phyloP scores from a whole-genome alignment of 2,888 invertebrate genomes.

The Eueremaeus valkanovi region DNA sequence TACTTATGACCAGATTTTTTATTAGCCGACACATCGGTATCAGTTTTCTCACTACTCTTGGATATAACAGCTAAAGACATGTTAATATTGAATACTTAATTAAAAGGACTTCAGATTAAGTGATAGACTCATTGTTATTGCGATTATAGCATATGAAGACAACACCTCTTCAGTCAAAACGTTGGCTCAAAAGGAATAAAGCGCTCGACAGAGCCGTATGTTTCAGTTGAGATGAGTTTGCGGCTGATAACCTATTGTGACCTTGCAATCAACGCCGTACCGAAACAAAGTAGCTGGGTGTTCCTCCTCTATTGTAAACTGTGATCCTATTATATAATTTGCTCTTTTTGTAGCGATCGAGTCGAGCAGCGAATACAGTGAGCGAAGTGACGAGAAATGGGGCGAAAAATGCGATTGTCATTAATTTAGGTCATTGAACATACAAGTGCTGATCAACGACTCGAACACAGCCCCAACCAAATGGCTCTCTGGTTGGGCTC shows the following conservation, averaged over 20 bases:
- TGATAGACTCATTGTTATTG: conserved; percentile 5
- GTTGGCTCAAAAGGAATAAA: neutral
- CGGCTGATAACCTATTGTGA: conserved; percentile 31
- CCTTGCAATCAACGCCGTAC: conserved; percentile 26
- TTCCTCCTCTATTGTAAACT: conserved; percentile 27
- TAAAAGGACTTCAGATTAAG: neutral
- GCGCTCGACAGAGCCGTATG: conserved; percentile 9
- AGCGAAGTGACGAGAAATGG: conserved; percentile 31
- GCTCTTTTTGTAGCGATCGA: conserved; percentile 18
- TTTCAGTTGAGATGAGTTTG: conserved; percentile 16
- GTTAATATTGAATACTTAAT: neutral
- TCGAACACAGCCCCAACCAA: neutral
- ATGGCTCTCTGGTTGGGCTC: neutral
- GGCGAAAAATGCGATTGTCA: conserved; percentile 36
- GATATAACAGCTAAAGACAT: conserved; percentile 32
- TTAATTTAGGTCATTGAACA: conserved; percentile 35
- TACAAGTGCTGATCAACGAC: conserved; percentile 7
- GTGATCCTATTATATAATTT: conserved; percentile 20
- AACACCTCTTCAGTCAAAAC: conserved; percentile 5
- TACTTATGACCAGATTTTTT: conserved; percentile 30
- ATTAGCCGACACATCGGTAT: conserved; percentile 1
- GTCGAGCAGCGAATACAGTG: conserved; percentile 11
- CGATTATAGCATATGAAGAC: conserved; percentile 19
- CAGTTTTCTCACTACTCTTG: conserved; percentile 11
- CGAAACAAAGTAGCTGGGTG: conserved; percentile 20